These are phyloP conservation scores for Gopherus evgoodei DNA, from an alignment of 2,113 vertebrate species.

Conservation along the genomic window DNA sequence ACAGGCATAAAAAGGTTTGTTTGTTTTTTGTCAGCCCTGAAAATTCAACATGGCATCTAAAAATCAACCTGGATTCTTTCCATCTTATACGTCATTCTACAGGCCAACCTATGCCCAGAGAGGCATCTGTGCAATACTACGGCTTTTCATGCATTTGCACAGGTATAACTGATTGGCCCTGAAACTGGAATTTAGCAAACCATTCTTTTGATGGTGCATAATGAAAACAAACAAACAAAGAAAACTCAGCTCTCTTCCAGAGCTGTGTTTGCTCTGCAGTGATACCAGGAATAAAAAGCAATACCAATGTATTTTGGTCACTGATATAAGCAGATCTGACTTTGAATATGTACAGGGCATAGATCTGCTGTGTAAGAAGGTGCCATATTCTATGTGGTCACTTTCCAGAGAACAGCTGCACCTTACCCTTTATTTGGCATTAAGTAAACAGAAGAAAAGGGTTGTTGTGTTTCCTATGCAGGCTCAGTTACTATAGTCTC, in stretches of 20 bases:
- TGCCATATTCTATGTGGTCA: neutral
- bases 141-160: neutral
- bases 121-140: neutral
- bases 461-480: neutral
- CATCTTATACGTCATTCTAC: neutral
- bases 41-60: neutral
- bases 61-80: rapidly evolving
- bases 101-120: neutral
- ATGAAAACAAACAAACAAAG: neutral
- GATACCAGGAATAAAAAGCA: neutral
- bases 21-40: neutral
- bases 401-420: neutral
- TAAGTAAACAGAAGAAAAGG: neutral
- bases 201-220: neutral
- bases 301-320: neutral
- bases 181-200: neutral
- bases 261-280: neutral
- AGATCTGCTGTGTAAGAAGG: neutral
- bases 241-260: neutral
- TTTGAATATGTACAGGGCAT: neutral
- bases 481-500: neutral
- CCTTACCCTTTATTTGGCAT: neutral
- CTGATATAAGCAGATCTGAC: neutral
- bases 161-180: neutral
- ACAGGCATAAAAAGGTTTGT: neutral